Base-by-base conservation (phyloP, 1,140 invertebrate species). In the Ceratosolen solmsi region DNA sequence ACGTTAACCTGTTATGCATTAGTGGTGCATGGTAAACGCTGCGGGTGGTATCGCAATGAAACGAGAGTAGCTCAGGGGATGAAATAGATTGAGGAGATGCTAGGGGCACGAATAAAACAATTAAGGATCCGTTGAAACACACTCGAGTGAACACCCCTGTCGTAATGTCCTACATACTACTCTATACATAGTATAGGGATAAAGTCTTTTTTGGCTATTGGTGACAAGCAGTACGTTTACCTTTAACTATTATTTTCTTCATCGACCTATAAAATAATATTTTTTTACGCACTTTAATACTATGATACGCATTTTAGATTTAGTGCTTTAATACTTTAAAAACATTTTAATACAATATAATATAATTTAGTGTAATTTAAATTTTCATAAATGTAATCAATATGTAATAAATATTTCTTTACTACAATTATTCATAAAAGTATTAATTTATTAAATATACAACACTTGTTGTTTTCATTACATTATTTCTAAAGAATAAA, bases 1-100 rank as follows among this genome's bases (percentile, higher is more conserved):
- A 89, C 89, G 86, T 88, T 90, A 90, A 90, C 89, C 89, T 90
- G 90, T 89, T 91, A 89, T 87, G 88, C 86, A 90, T 90, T 90
- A 91, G 89, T 84, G 89, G 88, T 86, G 88, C 88, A 90, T 90
- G 90, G 90, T 89, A 88, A 87, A 87, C 89, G 87, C 90, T 88
- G 90, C 89, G 90, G 90, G 90, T 91, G 90, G 89, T 87, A 86
- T 89, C 88, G 86, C 86, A 85, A 89, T 90, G 88, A 90, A 90
- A 90, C 86, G 87, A 89, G 89, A 90, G 89, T 89, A 86, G 89
- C 88, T 87, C 86, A 86, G 85, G 86, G 89, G 89, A 89, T 86
- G 88, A 87, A 89, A 90, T 89, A 89, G 89, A 90, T 89, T 89
- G 87, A 89, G 88, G 88, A 88, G 85, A 38, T 81, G 75, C 56